Evolutionary conservation across 2,113 vertebrate species (phyloP).

Genomic region (Salvelinus alpinus): DNA sequence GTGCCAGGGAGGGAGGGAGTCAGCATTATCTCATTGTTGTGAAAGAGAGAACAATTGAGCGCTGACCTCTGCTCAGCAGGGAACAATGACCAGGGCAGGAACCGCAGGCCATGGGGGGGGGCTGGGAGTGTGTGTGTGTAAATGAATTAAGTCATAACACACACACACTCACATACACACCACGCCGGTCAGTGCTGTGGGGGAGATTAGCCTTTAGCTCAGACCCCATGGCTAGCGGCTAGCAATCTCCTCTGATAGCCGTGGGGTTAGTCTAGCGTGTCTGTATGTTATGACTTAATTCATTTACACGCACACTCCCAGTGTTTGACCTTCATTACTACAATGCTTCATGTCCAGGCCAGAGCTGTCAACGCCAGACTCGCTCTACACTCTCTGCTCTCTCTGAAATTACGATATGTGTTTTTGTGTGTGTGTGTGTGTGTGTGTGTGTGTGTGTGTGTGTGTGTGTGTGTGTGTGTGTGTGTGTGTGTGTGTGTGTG

Average conservation of each 20-base stretch:
- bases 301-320: too few species aligned
- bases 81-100: slow-evolving; percentile 42
- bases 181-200: slow-evolving; percentile 3
- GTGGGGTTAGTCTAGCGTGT: slow-evolving; percentile 11
- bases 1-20: slow-evolving; percentile 32
- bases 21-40: slow-evolving; percentile 57
- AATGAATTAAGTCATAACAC: slow-evolving; percentile 53
- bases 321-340: too few species aligned
- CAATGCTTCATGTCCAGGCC: background rate
- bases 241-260: slow-evolving; percentile 8
- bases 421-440: slow-evolving; percentile 21
- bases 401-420: background rate
- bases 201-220: background rate
- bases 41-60: slow-evolving; percentile 56
- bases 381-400: background rate
- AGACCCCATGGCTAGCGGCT: slow-evolving; percentile 3
- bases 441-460: slow-evolving; percentile 5
- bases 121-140: background rate
- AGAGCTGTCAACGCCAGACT: too few species aligned
- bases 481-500: background rate
- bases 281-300: background rate
- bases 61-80: slow-evolving; percentile 33
- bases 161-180: slow-evolving; percentile 54
- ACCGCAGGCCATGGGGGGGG: background rate
- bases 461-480: background rate